Evolutionary conservation across 2,797 vertebrate species (phyloP).

Genomic region (Halcyon smyrnensis): DNA sequence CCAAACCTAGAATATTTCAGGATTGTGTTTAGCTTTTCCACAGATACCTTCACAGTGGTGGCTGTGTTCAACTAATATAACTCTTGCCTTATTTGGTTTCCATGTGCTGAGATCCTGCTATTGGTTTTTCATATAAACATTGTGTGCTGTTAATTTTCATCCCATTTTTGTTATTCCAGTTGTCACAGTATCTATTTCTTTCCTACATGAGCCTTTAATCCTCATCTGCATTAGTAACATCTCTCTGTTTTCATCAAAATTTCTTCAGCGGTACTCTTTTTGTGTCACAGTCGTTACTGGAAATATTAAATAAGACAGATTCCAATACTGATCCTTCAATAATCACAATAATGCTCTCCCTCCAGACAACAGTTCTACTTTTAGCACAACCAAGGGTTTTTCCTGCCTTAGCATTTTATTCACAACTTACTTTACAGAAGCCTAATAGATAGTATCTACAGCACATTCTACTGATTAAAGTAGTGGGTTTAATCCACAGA

Average conservation of each 20-base stretch:
- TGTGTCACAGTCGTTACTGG: constrained; percentile 10
- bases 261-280: constrained; percentile 9
- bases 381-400: neutral
- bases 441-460: neutral
- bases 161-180: constrained; percentile 15
- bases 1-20: neutral
- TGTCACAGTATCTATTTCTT: constrained; percentile 21
- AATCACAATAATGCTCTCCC: neutral
- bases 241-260: constrained; percentile 33
- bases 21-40: neutral
- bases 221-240: neutral
- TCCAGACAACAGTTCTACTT: neutral
- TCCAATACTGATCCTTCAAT: neutral
- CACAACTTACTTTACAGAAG: neutral
- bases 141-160: constrained; percentile 14
- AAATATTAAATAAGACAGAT: constrained; percentile 27
- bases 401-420: constrained; percentile 24
- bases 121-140: neutral
- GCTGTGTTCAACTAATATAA: neutral
- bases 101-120: neutral
- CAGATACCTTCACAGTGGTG: neutral
- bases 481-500: neutral
- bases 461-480: neutral
- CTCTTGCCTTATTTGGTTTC: neutral
- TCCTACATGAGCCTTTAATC: constrained; percentile 33